A percentile compares a stretch with the other conserved stretches of the same genome.
Evolutionary conservation across 2,888 invertebrate genomes (phyloP).

Genomic region (Drosophila robusta): DNA sequence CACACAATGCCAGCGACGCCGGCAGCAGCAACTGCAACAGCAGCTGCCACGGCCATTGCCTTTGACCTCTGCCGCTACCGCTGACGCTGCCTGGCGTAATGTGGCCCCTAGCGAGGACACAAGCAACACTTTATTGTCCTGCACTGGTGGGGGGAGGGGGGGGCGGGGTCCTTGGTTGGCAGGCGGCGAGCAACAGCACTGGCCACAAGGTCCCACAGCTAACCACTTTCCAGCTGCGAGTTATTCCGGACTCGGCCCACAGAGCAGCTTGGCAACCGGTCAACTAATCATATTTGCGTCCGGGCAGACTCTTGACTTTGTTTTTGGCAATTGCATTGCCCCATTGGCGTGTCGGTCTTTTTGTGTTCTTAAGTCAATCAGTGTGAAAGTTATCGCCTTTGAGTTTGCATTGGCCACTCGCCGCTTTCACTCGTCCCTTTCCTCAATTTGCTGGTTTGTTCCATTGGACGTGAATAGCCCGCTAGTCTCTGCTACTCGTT

Average conservation of each 20-base stretch:
- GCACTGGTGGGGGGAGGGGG: neutral
- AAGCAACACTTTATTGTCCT: constrained; percentile 28
- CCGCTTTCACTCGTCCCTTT: neutral
- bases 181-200: constrained; percentile 6
- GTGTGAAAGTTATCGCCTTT: neutral
- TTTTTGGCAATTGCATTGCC: constrained; percentile 3
- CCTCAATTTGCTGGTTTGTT: neutral
- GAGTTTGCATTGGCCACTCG: neutral
- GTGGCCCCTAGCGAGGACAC: constrained; percentile 24
- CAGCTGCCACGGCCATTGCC: constrained; percentile 35
- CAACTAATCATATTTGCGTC: constrained; percentile 20
- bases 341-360: neutral
- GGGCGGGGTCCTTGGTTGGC: constrained; percentile 8
- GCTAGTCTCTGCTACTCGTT: neutral
- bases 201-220: constrained; percentile 22
- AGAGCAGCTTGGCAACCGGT: constrained; percentile 8
- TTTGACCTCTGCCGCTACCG: constrained; percentile 24
- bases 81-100: neutral
- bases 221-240: neutral
- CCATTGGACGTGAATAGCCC: too few species aligned
- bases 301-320: constrained; percentile 4
- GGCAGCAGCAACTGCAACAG: constrained; percentile 6
- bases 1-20: constrained; percentile 9
- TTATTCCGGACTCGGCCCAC: neutral
- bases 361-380: constrained; percentile 2